Evolutionary conservation across 2,888 invertebrate species (phyloP).

Genomic region (Lacanobia oleracea): DNA sequence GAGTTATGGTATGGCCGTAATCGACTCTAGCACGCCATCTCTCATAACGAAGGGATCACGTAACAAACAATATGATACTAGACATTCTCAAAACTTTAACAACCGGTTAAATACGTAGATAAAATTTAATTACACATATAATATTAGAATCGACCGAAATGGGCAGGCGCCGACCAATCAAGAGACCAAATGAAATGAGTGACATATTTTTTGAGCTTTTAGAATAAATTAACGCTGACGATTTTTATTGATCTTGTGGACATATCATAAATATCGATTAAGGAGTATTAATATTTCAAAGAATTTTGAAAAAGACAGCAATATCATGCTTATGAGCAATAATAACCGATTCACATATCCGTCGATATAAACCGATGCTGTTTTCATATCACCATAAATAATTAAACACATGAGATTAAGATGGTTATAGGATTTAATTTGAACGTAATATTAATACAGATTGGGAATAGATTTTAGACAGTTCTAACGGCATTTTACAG

Average conservation of each 20-base stretch:
- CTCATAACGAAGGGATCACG: slow-evolving; percentile 70
- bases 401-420: slow-evolving; percentile 29
- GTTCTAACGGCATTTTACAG: slow-evolving; percentile 56
- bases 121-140: slow-evolving; percentile 60
- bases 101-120: slow-evolving; percentile 64
- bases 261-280: slow-evolving; percentile 29
- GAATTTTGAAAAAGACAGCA: slow-evolving; percentile 34
- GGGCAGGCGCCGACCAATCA: slow-evolving; percentile 64
- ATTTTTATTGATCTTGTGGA: slow-evolving; percentile 42
- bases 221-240: slow-evolving; percentile 51
- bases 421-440: slow-evolving; percentile 18
- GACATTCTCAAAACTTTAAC: slow-evolving; percentile 56
- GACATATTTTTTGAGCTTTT: slow-evolving; percentile 53
- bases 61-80: slow-evolving; percentile 63
- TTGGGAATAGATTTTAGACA: slow-evolving; percentile 29
- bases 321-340: slow-evolving; percentile 8
- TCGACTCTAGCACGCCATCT: slow-evolving; percentile 74
- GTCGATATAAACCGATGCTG: neutral
- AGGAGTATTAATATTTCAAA: slow-evolving; percentile 24
- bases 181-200: slow-evolving; percentile 53
- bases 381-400: slow-evolving; percentile 27
- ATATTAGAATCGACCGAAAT: slow-evolving; percentile 60
- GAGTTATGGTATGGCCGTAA: slow-evolving; percentile 72
- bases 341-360: slow-evolving; percentile 8
- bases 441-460: slow-evolving; percentile 25